Conservation (phyloP, 2,113 vertebrate genomes). For the Falco punctatus region DNA sequence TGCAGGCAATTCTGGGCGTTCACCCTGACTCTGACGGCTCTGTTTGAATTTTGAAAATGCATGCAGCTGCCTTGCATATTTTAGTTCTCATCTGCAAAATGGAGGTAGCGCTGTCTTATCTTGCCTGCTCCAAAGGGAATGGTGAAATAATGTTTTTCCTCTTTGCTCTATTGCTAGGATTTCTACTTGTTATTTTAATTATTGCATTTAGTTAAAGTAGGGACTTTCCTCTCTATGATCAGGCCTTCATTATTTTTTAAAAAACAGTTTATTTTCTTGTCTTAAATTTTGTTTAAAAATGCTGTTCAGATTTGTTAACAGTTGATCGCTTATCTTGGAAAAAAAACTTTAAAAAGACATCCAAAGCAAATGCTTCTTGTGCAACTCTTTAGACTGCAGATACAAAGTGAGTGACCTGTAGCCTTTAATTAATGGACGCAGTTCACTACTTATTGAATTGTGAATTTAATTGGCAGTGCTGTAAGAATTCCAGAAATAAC, state of each 20-base stretch:
- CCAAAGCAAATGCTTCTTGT: neutral
- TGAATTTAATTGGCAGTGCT: neutral
- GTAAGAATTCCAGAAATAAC: constrained; percentile 35
- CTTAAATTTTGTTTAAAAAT: constrained; percentile 1
- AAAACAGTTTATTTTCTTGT: neutral
- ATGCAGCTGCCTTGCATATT: neutral
- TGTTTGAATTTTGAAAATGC: neutral
- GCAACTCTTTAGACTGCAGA: neutral
- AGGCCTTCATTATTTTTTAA: neutral
- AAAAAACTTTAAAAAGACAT: neutral
- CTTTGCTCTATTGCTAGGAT: neutral
- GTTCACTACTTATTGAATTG: neutral
- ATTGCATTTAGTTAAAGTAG: neutral
- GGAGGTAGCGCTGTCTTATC: neutral
- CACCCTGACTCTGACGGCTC: neutral
- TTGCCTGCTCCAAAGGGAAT: neutral
- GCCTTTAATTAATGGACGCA: constrained; percentile 11
- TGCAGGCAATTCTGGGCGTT: neutral
- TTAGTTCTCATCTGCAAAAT: neutral
- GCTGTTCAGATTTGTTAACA: neutral
- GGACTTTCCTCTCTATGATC: neutral
- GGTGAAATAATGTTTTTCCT: neutral
- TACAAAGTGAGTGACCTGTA: neutral
- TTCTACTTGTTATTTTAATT: neutral
- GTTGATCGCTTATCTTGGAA: neutral